These are phyloP conservation scores for Coreius guichenoti DNA, from an alignment of 2,797 vertebrate species.

Conservation along the genomic window DNA sequence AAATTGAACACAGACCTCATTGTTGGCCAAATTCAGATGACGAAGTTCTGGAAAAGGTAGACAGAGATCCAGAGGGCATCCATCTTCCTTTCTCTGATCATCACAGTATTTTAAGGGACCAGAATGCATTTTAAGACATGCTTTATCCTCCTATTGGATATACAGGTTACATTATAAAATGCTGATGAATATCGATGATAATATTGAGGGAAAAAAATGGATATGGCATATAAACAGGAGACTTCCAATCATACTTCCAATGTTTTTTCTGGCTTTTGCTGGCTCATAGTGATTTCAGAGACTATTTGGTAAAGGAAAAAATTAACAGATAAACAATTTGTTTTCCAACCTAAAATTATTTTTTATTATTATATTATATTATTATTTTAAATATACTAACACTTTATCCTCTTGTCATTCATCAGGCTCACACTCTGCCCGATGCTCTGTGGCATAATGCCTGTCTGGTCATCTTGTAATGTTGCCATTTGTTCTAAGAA, in stretches of 20 bases:
- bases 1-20: slow-evolving; percentile 78
- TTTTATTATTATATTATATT: not conserved
- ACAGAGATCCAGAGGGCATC: slow-evolving; percentile 50
- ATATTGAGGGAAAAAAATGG: not conserved
- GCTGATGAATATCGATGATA: not conserved
- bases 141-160: slow-evolving; percentile 12
- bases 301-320: slow-evolving; percentile 35
- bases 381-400: slow-evolving; percentile 11
- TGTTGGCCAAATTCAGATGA: slow-evolving; percentile 84
- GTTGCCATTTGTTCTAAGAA: slow-evolving; percentile 70
- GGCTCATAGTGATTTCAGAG: not conserved
- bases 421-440: not conserved
- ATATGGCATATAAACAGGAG: not conserved
- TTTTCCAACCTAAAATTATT: not conserved
- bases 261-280: not conserved
- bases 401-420: not conserved
- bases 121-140: not conserved
- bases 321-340: not conserved
- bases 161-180: not conserved
- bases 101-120: not conserved
- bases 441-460: not conserved
- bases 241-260: slow-evolving; percentile 24
- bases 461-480: slow-evolving; percentile 37
- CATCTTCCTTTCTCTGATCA: slow-evolving; percentile 33
- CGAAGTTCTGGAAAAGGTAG: slow-evolving; percentile 82